Percentiles rank a stretch among this genome's conserved stretches.
Conservation (phyloP, 2,797 vertebrate genomes). For the Coregonus ussuriensis region DNA sequence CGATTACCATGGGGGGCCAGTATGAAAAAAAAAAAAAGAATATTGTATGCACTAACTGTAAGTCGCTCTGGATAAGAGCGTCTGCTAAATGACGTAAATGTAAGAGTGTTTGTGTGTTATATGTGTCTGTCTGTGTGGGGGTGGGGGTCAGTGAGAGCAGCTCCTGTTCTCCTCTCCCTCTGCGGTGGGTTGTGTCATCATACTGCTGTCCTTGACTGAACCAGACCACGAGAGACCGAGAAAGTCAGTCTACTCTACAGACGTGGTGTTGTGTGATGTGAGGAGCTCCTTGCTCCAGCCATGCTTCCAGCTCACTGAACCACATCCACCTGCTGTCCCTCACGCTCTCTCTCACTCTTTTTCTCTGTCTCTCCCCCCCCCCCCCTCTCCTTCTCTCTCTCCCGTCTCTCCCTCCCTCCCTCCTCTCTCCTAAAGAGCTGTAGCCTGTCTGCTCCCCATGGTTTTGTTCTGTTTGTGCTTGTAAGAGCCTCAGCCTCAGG, state of each 20-base stretch:
- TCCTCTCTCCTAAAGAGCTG: conserved; percentile 25
- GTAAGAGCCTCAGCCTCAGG: neutral
- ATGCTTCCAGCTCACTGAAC: conserved; percentile 56
- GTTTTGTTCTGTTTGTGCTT: conserved; percentile 8
- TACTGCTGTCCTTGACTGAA: conserved; percentile 55
- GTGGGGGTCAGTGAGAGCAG: neutral
- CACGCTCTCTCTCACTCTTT: conserved; percentile 8
- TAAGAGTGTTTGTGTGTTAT: too few relatives aligned
- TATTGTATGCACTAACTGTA: too few relatives aligned
- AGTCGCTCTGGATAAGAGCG: too few relatives aligned
- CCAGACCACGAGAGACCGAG: conserved; percentile 19
- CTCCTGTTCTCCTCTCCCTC: neutral
- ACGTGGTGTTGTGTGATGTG: neutral
- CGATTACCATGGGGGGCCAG: too few relatives aligned
- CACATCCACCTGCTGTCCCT: conserved; percentile 37
- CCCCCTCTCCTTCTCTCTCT: neutral
- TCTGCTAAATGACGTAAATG: too few relatives aligned
- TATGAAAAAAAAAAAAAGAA: too few relatives aligned
- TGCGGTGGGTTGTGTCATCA: neutral
- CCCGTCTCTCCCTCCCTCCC: neutral
- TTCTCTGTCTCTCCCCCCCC: neutral
- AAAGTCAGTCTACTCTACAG: conserved; percentile 2
- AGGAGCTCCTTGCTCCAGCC: conserved; percentile 14
- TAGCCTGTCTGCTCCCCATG: conserved; percentile 25
- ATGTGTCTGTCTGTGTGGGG: too few relatives aligned